These are phyloP conservation scores for Cheiracanthium punctorium DNA, from an alignment of 2,888 invertebrate species.

Conservation along the genomic window DNA sequence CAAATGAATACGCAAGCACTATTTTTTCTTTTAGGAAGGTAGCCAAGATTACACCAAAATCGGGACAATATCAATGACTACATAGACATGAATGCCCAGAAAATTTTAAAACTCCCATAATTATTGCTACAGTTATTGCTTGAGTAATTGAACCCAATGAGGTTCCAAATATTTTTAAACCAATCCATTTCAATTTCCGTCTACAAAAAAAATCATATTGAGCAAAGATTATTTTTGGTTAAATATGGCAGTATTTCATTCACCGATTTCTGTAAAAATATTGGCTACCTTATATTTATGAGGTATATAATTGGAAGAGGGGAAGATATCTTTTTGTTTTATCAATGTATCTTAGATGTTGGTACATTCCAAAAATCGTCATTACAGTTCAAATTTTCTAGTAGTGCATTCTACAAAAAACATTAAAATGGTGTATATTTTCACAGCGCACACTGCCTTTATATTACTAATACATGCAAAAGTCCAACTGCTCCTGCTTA, in stretches of 20 bases:
- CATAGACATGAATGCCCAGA: neutral
- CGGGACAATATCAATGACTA: neutral
- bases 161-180: neutral
- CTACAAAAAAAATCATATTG: neutral
- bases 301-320: neutral
- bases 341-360: too few species aligned
- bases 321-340: neutral
- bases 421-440: neutral
- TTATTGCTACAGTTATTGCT: slow-evolving; percentile 11
- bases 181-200: neutral
- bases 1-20: slow-evolving; percentile 69
- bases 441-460: neutral
- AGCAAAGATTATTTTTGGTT: neutral
- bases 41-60: slow-evolving; percentile 19
- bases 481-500: neutral
- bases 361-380: neutral
- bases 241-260: neutral
- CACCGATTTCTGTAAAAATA: neutral
- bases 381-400: neutral
- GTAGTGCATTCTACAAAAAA: neutral
- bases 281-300: slow-evolving; percentile 1
- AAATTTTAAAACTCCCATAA: neutral
- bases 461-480: neutral
- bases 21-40: slow-evolving; percentile 35
- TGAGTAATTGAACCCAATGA: neutral